Evolutionary conservation across 2,888 invertebrate species (phyloP), one percentile per base, ranked within the genome.

Genomic region (Anoplius nigerrimus): DNA sequence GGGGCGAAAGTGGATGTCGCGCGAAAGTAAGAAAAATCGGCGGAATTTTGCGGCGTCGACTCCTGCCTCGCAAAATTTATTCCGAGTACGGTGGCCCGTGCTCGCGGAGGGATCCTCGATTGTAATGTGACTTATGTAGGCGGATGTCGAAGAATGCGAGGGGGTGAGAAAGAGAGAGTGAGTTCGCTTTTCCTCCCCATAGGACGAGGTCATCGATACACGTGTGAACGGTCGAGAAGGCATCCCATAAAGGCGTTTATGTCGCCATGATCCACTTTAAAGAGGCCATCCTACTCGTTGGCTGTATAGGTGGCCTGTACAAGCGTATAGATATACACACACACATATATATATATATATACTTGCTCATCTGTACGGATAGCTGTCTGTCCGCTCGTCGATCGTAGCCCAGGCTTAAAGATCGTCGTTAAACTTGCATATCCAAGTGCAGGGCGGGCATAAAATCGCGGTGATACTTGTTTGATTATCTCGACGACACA

Each of bases 191-290:
- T 34, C 34, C 11, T 34, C 4, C 6, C 34, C 34, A 11, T n/a
- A 43, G 16, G 46, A 27, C 27, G 20, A 27, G 27, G 22, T 18
- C 22, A 42, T 69, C 65, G 69, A 59, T 66, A 55, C 20, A 59
- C 43, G 56, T 54, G 48, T 24, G 48, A 58, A 54, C 53, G 61
- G 45, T 48, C 53, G 34, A 64, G 55, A 63, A 64, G 45, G 48
- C 42, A 48, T 51, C 27, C 62, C 59, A 66, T 70, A 70, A 70
- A 70, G 61, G 54, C 55, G 62, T 69, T 71, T 71, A 71, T 65
- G 62, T 45, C 51, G 58, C 45, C 55, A 69, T 69, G 69, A 71
- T 71, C 69, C 62, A 71, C 64, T 71, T 71, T 65, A 69, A 69
- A 71, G 62, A 45, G 62, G 24, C 64, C 54, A 45, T 43, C 43